Evolutionary conservation across 1,140 invertebrate genomes (phyloP), one percentile per base, ranked within the genome.

Genomic region (Drosophila oshimai): DNA sequence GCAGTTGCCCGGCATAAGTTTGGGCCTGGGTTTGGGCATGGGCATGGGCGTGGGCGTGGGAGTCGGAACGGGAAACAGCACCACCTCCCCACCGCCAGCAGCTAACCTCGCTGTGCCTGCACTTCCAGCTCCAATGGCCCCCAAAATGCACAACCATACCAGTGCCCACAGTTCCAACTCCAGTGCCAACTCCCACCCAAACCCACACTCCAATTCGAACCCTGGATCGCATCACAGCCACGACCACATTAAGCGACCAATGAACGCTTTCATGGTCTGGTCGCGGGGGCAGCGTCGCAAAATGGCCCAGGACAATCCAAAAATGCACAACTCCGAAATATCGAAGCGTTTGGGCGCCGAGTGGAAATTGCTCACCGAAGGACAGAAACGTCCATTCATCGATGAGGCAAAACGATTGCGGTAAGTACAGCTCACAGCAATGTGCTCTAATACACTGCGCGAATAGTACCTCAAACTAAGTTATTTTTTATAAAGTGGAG

Each of bases 251-350:
- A 97, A 97, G 90, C 92, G 97, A 70, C 96, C 96, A 5, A 97
- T 98, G 97, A 98, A 97, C 91, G 96, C 96, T 3, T 98, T 98
- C 90, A 98, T 98, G 97, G 96, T 98, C 15, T 97, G 96, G 96
- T 97, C 96, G 2, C 91, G 96, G 37, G 96, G 96, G 20, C 97
- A 98, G 87, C 91, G 97, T 57, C 92, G 96, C 62, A 98, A 99
- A 93, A 99, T 99, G 96, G 98, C 98, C 3, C 97, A 98, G 89
- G 98, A 99, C 84, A 99, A 99, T 92, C 98, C 98, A 1, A 99
- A 99, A 92, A 99, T 99, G 98, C 97, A 98, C 92, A 98, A 98
- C 91, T 97, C 97, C 0, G 97, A 98, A 91, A 98, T 98, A 64
- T 97, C 96, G 15, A 98, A 98, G 91, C 92, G 96, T 58, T 92